These are phyloP conservation scores for Philhelius pedissequus DNA, from an alignment of 2,888 invertebrate species.

Conservation along the genomic window DNA sequence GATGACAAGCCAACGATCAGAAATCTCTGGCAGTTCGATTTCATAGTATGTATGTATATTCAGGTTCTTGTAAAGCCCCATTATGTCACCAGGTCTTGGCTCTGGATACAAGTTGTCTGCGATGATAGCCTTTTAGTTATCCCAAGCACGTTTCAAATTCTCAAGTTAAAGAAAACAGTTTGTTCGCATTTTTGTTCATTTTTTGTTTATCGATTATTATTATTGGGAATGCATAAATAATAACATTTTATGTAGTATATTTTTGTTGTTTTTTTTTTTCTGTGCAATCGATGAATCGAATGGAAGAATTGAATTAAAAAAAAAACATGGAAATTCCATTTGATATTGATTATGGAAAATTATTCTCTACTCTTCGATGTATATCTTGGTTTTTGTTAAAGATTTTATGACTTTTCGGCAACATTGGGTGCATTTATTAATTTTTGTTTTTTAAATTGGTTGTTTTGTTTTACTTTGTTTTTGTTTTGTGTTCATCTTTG, in stretches of 20 bases:
- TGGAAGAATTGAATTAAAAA: neutral
- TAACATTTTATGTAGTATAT: constrained; percentile 1
- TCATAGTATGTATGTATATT: constrained; percentile 36
- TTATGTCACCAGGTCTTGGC: constrained; percentile 46
- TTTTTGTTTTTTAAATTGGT: neutral
- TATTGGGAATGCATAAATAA: constrained; percentile 48
- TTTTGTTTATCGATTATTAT: constrained; percentile 5
- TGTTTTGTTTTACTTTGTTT: neutral
- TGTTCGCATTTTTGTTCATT: constrained; percentile 29
- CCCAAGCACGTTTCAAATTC: constrained; percentile 46
- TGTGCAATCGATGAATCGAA: constrained; percentile 18
- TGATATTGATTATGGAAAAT: constrained; percentile 58
- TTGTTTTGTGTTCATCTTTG: neutral
- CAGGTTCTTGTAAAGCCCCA: constrained; percentile 34
- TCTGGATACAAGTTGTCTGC: constrained; percentile 32
- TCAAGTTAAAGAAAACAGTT: constrained; percentile 37
- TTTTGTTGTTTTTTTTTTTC: neutral
- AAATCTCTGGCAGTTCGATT: neutral
- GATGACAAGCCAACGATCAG: constrained; percentile 11
- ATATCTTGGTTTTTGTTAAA: neutral
- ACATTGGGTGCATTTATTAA: neutral
- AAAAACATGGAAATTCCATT: constrained; percentile 55
- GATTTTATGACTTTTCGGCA: constrained; percentile 12
- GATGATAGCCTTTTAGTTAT: constrained; percentile 5
- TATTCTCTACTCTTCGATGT: neutral